Percentiles rank a stretch among this genome's conserved stretches.
Evolutionary conservation across 1,140 invertebrate species (phyloP).

Genomic region (Penaeus indicus): DNA sequence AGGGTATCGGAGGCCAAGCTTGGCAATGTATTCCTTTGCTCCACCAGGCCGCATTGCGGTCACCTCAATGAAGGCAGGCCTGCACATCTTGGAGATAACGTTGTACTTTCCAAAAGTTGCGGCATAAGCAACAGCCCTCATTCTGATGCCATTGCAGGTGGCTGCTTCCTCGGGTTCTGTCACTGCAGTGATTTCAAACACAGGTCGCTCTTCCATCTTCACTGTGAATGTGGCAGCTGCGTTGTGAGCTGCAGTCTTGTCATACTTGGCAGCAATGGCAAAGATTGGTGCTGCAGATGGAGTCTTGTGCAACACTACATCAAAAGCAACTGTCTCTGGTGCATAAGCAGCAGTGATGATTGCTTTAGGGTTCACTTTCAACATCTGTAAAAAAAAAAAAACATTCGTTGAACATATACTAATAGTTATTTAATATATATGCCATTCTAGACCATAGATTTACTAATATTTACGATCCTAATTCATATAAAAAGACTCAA

Average conservation of each 20-base stretch:
- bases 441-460: not conserved
- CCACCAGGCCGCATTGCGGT: not conserved
- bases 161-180: not conserved
- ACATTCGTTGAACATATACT: not conserved
- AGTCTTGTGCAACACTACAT: conserved; percentile 44
- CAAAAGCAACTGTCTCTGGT: conserved; percentile 26
- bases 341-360: conserved; percentile 3
- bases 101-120: conserved; percentile 17
- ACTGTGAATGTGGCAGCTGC: conserved; percentile 37
- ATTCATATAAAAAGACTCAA: no score
- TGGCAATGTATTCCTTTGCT: conserved; percentile 14
- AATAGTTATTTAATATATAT: not conserved
- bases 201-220: not conserved
- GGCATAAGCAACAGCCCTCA: conserved; percentile 11
- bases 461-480: not conserved
- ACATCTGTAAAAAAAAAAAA: conserved; percentile 35
- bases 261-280: conserved; percentile 29
- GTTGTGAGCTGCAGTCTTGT: not conserved
- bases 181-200: conserved; percentile 24
- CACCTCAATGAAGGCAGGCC: conserved; percentile 11
- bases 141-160: conserved; percentile 26
- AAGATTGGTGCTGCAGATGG: conserved; percentile 30
- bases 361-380: conserved; percentile 19
- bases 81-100: conserved; percentile 38
- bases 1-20: conserved; percentile 24